These are phyloP conservation scores for Bellardia pandia DNA, from an alignment of 2,888 invertebrate genomes.

Conservation along the genomic window DNA sequence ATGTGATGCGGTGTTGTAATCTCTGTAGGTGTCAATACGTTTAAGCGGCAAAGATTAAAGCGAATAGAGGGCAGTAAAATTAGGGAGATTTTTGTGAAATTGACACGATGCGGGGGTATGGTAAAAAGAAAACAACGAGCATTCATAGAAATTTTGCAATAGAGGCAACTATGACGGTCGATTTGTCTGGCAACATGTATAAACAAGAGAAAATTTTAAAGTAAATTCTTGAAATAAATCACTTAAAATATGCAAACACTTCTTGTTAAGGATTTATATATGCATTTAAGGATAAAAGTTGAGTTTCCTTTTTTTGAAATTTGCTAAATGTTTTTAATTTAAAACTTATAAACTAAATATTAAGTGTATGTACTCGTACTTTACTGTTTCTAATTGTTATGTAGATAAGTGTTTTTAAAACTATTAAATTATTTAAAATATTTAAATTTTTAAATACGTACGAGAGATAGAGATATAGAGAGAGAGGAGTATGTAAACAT, in stretches of 20 bases:
- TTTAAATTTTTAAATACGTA: no score
- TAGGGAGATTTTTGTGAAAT: conserved; percentile 59
- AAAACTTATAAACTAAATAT: conserved; percentile 44
- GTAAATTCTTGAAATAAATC: conserved; percentile 28
- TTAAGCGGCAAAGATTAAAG: conserved; percentile 67
- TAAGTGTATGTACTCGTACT: neutral
- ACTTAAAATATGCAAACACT: conserved; percentile 21
- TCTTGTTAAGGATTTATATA: conserved; percentile 13
- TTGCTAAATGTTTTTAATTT: neutral
- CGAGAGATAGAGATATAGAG: neutral
- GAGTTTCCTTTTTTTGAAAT: conserved; percentile 3
- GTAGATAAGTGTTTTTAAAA: no score
- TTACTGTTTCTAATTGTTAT: neutral
- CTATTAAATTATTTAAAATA: no score
- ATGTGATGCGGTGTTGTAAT: conserved; percentile 29
- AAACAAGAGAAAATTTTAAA: conserved; percentile 70
- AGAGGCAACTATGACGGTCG: neutral
- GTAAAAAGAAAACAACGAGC: neutral
- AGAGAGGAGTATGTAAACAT: neutral
- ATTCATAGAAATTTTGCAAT: conserved; percentile 13
- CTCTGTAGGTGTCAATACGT: neutral
- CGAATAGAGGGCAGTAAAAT: conserved; percentile 81
- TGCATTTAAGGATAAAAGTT: conserved; percentile 2
- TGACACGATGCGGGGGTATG: conserved; percentile 67
- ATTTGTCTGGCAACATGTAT: conserved; percentile 53